phyloP scores from a whole-genome alignment of 2,113 vertebrate genomes.

The Perccottus glenii region DNA sequence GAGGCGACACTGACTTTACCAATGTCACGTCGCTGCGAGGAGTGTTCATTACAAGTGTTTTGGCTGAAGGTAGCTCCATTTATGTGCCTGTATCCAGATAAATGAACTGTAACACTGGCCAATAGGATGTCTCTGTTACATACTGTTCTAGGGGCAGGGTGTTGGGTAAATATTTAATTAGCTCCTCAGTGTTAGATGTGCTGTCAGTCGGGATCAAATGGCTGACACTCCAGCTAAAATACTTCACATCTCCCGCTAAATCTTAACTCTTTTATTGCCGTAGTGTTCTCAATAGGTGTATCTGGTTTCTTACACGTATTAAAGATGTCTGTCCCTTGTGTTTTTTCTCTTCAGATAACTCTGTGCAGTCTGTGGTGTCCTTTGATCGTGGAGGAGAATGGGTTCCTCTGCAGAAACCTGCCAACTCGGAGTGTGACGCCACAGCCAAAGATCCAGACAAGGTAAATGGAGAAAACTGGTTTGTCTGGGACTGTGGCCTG shows the following conservation, averaged over 20 bases:
- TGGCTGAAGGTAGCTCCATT: slow-evolving; percentile 83
- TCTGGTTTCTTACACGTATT: neutral
- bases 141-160: slow-evolving; percentile 26
- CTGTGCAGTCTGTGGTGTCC: slow-evolving; percentile 89
- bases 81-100: neutral
- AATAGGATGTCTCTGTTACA: slow-evolving; percentile 40
- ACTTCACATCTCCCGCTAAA: slow-evolving; percentile 16
- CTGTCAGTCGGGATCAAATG: slow-evolving; percentile 25
- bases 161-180: slow-evolving; percentile 66
- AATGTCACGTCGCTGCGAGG: slow-evolving; percentile 93
- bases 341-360: slow-evolving; percentile 77
- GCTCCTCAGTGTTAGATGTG: slow-evolving; percentile 43
- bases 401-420: slow-evolving; percentile 85
- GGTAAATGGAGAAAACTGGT: slow-evolving; percentile 67
- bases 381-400: slow-evolving; percentile 93
- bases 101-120: slow-evolving; percentile 12
- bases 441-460: slow-evolving; percentile 84
- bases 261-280: slow-evolving; percentile 2
- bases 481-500: neutral
- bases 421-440: slow-evolving; percentile 85
- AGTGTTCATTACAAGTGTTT: slow-evolving; percentile 88
- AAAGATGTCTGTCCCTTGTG: neutral
- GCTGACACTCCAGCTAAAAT: slow-evolving; percentile 30
- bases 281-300: neutral
- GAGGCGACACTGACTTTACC: slow-evolving; percentile 92